Base-by-base conservation (phyloP, 2,113 vertebrate genomes). In the Bucco capensis region DNA sequence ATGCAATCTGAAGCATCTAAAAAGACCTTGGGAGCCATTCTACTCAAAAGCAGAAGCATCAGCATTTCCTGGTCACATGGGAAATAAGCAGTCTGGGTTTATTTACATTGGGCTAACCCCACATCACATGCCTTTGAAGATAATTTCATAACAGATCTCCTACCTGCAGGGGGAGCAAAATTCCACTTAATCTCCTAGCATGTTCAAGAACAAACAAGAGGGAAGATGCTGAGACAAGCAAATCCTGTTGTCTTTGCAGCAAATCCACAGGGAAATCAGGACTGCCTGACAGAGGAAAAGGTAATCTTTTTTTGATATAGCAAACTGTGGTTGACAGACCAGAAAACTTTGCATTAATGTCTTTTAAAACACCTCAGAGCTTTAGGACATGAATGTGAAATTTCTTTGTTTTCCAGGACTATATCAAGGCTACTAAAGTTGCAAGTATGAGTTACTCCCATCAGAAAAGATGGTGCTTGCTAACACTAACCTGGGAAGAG, bases 271-370 rank as follows among this genome's bases (percentile, higher is more conserved):
- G 91, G 83, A 86, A 86, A 81, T 40, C 0, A 23, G 77, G 73
- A 60, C 31, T 72, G 58, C 46, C 79, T 83, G 76, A 74, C 56
- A 53, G 80, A 88, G 57, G 47, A 51, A 77, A 93, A 86, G 65
- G 69, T 38, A 81, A 69, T 78, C 35, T n/a, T n/a, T 60, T 86
- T 88, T 69, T 92, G 81, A 84, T 90, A 84, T 0, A 86, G 70
- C 49, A 28, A 75, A 65, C 89, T 5, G 40, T 13, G 62, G 77
- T 57, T 90, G 83, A 69, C 66, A 94, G 81, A 93, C 81, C 86
- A 94, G 91, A 92, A 94, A 79, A 30, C 62, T 94, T 95, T 90
- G 86, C 95, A 93, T 90, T 94, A 56, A 71, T 12, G 38, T 49
- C 35, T 75, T 83, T 50, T 47, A 23, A 81, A 83, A 37, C 24